A percentile compares a stretch with the other conserved stretches of the same genome.
Conservation (phyloP, 2,888 invertebrate genomes). For the Drosophila pseudotakahashii region DNA sequence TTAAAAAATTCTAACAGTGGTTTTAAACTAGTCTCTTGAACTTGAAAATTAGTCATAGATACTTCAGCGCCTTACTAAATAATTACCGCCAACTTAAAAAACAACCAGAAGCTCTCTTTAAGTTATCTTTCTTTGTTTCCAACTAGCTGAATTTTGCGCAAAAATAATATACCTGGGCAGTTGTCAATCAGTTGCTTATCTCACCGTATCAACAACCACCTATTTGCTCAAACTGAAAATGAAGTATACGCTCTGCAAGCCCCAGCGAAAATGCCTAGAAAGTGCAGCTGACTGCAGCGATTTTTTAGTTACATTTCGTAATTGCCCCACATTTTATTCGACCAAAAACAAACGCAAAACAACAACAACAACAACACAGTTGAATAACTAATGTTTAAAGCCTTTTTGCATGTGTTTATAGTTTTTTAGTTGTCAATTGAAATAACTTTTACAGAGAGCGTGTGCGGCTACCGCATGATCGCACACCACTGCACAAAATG, state of each 20-base stretch:
- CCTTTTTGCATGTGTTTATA: constrained; percentile 39
- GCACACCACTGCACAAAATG: constrained; percentile 44
- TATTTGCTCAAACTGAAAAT: constrained; percentile 25
- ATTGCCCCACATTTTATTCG: constrained; percentile 6
- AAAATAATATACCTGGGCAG: constrained; percentile 14
- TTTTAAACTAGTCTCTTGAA: too few species aligned
- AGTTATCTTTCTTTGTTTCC: constrained; percentile 28
- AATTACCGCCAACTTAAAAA: not conserved
- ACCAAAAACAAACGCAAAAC: not conserved
- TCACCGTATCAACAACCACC: constrained; percentile 23
- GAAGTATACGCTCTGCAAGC: constrained; percentile 22
- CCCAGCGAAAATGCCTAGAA: constrained; percentile 7
- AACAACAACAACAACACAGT: not conserved
- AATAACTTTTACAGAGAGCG: constrained; percentile 56
- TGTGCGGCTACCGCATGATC: constrained; percentile 68
- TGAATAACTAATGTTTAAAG: constrained; percentile 2
- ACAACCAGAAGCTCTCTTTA: constrained; percentile 1
- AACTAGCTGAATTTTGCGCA: constrained; percentile 5
- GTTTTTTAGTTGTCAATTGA: constrained; percentile 65
- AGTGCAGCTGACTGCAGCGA: constrained; percentile 5
- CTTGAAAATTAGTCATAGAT: constrained; percentile 2
- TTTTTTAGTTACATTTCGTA: constrained; percentile 19
- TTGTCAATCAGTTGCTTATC: constrained; percentile 44
- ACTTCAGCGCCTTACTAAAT: not conserved
- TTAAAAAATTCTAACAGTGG: too few species aligned